These are phyloP conservation scores for Hydrolagus colliei DNA, from an alignment of 2,797 vertebrate genomes.

Conservation along the genomic window DNA sequence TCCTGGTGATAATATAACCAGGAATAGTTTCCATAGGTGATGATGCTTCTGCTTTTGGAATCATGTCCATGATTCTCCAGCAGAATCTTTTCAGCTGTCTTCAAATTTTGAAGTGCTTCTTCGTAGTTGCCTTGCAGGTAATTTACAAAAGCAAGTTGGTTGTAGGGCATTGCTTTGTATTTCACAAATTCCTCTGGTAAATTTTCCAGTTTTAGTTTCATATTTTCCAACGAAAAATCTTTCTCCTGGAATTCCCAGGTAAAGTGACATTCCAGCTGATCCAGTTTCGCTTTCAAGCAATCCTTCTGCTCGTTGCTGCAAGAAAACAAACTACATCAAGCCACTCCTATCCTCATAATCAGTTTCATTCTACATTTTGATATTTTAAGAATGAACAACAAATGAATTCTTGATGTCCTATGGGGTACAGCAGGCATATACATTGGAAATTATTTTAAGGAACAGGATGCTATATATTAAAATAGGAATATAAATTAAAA, in stretches of 20 bases:
- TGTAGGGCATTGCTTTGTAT: constrained; percentile 41
- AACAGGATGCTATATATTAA: no score
- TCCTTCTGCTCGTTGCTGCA: neutral
- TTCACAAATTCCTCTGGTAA: constrained; percentile 35
- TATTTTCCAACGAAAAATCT: constrained; percentile 29
- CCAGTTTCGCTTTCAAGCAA: constrained; percentile 44
- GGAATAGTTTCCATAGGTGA: constrained; percentile 52
- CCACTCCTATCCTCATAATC: no score
- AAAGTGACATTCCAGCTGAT: constrained; percentile 51
- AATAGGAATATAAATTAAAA: no score
- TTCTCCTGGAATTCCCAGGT: constrained; percentile 47
- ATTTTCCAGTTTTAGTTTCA: constrained; percentile 40
- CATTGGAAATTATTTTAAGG: no score
- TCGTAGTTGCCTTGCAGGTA: constrained; percentile 39
- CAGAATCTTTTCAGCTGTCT: constrained; percentile 40
- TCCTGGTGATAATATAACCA: constrained; percentile 50
- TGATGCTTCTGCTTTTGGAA: constrained; percentile 39
- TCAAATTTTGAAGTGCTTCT: constrained; percentile 44
- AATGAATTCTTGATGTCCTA: no score
- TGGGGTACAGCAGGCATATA: no score
- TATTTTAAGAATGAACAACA: no score
- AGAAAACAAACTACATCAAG: neutral
- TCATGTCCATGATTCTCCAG: constrained; percentile 17
- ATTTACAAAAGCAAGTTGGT: constrained; percentile 50
- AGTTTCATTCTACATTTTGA: no score